These are phyloP conservation scores for Volucella bombylans DNA, from an alignment of 2,888 invertebrate genomes.

Conservation along the genomic window DNA sequence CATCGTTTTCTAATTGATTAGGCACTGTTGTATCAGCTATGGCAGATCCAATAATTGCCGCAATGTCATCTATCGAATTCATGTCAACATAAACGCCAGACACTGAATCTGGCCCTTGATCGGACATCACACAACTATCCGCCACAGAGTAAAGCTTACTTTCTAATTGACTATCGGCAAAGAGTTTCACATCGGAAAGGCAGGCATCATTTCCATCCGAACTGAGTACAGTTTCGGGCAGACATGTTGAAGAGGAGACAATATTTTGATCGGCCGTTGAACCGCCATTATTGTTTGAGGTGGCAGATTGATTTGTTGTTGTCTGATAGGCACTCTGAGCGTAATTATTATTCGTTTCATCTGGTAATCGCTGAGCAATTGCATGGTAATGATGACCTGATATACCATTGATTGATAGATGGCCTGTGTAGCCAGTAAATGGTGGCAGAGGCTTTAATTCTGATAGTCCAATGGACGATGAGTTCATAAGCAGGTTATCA, in stretches of 20 bases:
- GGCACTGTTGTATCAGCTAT: constrained; percentile 94
- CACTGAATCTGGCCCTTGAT: constrained; percentile 85
- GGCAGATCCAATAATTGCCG: constrained; percentile 93
- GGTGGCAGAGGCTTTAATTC: constrained; percentile 94
- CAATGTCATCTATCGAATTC: constrained; percentile 91
- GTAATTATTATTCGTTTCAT: constrained; percentile 89
- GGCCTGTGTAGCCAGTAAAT: constrained; percentile 92
- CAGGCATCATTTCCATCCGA: constrained; percentile 82
- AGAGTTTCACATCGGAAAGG: constrained; percentile 85
- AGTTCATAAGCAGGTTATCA: constrained; percentile 86
- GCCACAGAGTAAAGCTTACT: constrained; percentile 84
- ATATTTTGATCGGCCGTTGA: constrained; percentile 87
- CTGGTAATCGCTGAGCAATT: constrained; percentile 89
- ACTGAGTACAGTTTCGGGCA: constrained; percentile 85
- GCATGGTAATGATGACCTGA: constrained; percentile 94
- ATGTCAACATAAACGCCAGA: constrained; percentile 85
- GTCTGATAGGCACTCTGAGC: constrained; percentile 85
- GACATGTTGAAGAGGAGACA: constrained; percentile 89
- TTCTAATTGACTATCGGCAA: constrained; percentile 84
- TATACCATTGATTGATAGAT: constrained; percentile 93
- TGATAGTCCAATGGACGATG: constrained; percentile 86
- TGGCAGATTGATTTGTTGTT: constrained; percentile 72
- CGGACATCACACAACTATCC: constrained; percentile 82
- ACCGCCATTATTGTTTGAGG: constrained; percentile 76
- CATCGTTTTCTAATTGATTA: constrained; percentile 87